Base-by-base conservation (phyloP, 2,888 invertebrate species). In the Machimus rusticus region DNA sequence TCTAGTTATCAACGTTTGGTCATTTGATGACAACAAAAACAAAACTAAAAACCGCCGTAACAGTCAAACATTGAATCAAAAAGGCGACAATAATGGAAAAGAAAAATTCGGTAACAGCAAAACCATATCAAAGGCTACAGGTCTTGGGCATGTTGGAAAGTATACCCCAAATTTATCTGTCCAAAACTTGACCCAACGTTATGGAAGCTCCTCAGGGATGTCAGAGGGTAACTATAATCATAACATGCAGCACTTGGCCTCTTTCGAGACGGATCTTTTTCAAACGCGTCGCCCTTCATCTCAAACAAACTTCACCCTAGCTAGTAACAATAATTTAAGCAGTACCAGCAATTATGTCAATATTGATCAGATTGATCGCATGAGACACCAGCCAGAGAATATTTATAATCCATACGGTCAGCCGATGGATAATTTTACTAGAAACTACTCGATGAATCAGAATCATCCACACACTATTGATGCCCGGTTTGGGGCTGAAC, bases 1-100 rank as follows among this genome's bases (percentile, higher is more conserved):
- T 43, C 87, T 86, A 97, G 96, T 97, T 91, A 97, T 96, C 89
- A 97, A 97, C 93, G 97, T 97, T 37, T 98, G 98, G 98, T 96
- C 96, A 1, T 96, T 96, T 88, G 96, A 96, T 90, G 95, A 95
- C 95, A 90, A 89, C 74, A 89, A 89, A 87, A 90, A 89, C 86
- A 90, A 90, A 89, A 89, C 89, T 79, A 90, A 90, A 86, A 90
- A 89, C 87, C 89, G 90, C 12, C 88, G 90, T 16, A 90, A 90
- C 74, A 90, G 90, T 46, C 90, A 90, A 86, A 90, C 90, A 9
- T 88, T 87, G 14, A 89, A 88, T 66, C 89, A 89, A 31, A 87
- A 81, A 57, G 84, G 74, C 16, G 88, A 89, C 12, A 76, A 43
- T 2, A 87, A 87, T 84, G 66, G 77, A 34, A 89, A 89, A 87